These are phyloP conservation scores for Brachypodius melanocephalos DNA, from an alignment of 2,113 vertebrate species.

Conservation along the genomic window DNA sequence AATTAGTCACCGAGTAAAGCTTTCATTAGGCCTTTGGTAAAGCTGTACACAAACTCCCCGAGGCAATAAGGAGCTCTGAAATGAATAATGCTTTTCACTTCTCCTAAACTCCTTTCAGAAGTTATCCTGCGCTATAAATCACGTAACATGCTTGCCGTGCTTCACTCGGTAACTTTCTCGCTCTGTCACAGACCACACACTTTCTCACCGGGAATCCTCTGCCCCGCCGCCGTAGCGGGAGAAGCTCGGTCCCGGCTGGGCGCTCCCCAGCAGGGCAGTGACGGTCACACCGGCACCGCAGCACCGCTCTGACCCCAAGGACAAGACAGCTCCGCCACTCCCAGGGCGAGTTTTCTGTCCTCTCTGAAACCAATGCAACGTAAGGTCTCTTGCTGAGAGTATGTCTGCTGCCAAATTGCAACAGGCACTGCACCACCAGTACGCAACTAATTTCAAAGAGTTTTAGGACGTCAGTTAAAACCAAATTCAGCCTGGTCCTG, in stretches of 20 bases:
- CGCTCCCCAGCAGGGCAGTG: fast-evolving
- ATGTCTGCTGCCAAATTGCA: background rate
- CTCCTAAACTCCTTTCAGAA: slow-evolving; percentile 58
- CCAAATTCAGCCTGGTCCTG: background rate
- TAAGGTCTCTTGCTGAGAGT: background rate
- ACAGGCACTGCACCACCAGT: background rate
- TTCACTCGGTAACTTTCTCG: background rate
- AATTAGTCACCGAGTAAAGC: slow-evolving; percentile 63
- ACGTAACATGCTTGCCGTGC: background rate
- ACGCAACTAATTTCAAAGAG: background rate
- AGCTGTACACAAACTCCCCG: slow-evolving; percentile 30
- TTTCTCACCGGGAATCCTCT: background rate
- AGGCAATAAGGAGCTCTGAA: slow-evolving; percentile 56
- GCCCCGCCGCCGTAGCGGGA: fast-evolving
- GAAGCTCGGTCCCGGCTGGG: background rate
- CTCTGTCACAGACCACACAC: background rate
- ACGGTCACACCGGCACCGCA: fast-evolving
- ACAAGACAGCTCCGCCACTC: background rate
- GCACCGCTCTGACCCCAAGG: fast-evolving
- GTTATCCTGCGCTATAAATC: slow-evolving; percentile 15
- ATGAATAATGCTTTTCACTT: slow-evolving; percentile 63
- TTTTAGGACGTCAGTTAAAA: background rate
- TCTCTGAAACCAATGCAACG: background rate
- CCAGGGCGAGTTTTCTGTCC: background rate
- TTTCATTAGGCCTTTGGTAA: slow-evolving; percentile 69